Base-by-base conservation (phyloP, 2,888 invertebrate genomes). In the Anarsia innoxiella region DNA sequence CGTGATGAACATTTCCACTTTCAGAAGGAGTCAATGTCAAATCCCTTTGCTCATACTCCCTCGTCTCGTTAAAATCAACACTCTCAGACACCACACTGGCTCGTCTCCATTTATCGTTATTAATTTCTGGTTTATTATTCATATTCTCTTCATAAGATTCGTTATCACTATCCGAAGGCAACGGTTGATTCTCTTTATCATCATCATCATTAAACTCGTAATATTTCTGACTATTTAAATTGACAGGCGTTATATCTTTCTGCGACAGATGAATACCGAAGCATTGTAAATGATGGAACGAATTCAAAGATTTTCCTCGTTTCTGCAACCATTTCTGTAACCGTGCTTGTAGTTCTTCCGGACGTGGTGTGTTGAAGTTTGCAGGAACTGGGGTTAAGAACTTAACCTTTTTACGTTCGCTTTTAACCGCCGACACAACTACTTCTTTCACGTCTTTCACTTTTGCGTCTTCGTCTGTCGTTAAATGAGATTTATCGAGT, bases 261-360 rank as follows among this genome's bases (percentile, higher is more conserved):
- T 49, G 45, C 0, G 59, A 37, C 9, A 76, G 33, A 34, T 78
- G 73, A 8, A 85, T 47, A 1, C 83, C 86, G 23, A 88, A 88
- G 49, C 87, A 88, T 53, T 86, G 86, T 19, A 88, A 59, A 52
- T 88, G 87, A 9, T 83, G 84, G 48, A 76, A 88, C 0, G 77
- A 68, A 30, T 77, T 67, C 0, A 86, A 31, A 0, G 80, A 73
- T 47, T 87, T 87, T 0, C 87, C 87, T 10, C 73, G 63, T 41
- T 84, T 85, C 27, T 74, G 62, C 3, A 89, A 56, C 88, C 88
- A 89, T 1, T 72, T 64, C 32, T 79, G 77, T 10, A 89, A 52
- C 35, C 77, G 63, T 0, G 59, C 41, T 40, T 77, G 78, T 11
- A 87, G 37, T 37, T 87, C 86, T 12, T 70, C 70, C 0, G 73